Evolutionary conservation across 2,113 vertebrate genomes (phyloP).

Genomic region (Brienomyrus brachyistius): DNA sequence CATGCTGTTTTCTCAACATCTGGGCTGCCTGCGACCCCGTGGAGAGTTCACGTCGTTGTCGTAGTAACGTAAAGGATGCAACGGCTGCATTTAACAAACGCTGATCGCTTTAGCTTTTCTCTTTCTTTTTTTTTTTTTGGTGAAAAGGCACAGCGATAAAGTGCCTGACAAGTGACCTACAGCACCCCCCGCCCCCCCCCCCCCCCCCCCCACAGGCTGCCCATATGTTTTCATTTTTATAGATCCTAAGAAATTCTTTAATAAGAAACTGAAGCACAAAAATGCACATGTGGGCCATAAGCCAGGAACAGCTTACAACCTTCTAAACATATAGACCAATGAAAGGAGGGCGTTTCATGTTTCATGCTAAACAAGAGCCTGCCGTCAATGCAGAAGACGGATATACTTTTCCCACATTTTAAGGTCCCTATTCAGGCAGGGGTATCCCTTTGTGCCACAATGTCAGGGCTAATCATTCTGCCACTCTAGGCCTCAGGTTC

Average conservation of each 20-base stretch:
- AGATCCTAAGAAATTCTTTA: neutral
- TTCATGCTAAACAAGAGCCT: neutral
- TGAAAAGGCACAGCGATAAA: neutral
- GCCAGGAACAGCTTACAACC: neutral
- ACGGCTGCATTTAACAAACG: neutral
- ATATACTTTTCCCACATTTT: neutral
- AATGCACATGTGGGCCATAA: neutral
- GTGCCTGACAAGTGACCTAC: too few relatives aligned
- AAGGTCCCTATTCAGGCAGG: neutral
- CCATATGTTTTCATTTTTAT: neutral
- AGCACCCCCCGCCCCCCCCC: too few relatives aligned
- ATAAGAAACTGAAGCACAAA: neutral
- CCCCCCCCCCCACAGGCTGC: too few relatives aligned
- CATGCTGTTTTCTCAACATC: slow-evolving; percentile 10
- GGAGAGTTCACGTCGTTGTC: neutral
- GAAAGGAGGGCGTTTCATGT: neutral
- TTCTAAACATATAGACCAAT: neutral
- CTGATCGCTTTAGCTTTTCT: neutral
- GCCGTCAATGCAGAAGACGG: neutral
- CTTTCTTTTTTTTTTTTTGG: neutral
- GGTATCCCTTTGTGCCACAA: neutral
- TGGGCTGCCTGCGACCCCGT: neutral
- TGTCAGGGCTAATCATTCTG: neutral
- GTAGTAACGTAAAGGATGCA: neutral
- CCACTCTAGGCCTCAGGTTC: neutral